Conservation (phyloP, 2,797 vertebrate species). For the Gallinago nigripennis region DNA sequence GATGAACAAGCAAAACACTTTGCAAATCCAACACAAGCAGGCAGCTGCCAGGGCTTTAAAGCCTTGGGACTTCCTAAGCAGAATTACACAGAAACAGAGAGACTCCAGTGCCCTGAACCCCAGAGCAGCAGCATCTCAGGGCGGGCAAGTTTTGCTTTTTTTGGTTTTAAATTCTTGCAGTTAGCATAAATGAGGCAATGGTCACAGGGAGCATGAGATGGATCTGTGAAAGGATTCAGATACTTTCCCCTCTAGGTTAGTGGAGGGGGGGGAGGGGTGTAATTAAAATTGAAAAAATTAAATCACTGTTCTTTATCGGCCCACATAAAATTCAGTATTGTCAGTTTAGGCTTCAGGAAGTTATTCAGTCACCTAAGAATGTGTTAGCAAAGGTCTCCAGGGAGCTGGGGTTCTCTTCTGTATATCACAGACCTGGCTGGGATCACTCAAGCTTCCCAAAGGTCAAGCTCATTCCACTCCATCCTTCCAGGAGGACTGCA, state of each 20-base stretch:
- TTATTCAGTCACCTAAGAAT: not conserved
- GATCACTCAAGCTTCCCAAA: not conserved
- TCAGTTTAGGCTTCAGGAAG: not conserved
- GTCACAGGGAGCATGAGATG: not conserved
- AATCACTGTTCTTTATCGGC: not conserved
- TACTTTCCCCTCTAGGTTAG: not conserved
- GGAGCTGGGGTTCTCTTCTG: not conserved
- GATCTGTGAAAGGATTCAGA: not conserved
- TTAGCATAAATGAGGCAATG: not conserved
- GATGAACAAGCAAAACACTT: not conserved
- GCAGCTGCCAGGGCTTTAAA: not conserved
- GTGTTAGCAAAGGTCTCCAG: not conserved
- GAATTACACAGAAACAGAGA: not conserved
- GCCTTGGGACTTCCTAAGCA: not conserved
- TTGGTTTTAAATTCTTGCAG: not conserved
- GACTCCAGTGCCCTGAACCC: not conserved
- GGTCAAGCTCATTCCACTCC: not conserved
- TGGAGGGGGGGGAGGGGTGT: not conserved
- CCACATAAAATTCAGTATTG: not conserved
- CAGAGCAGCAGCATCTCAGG: not conserved
- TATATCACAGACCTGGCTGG: not conserved
- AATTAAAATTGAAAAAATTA: not conserved
- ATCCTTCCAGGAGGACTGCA: not conserved
- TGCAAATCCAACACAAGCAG: not conserved
- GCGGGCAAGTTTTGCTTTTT: not conserved